A percentile compares a stretch with the other conserved stretches of the same genome.
Conservation (phyloP, 2,888 invertebrate genomes). For the Oscheius onirici region DNA sequence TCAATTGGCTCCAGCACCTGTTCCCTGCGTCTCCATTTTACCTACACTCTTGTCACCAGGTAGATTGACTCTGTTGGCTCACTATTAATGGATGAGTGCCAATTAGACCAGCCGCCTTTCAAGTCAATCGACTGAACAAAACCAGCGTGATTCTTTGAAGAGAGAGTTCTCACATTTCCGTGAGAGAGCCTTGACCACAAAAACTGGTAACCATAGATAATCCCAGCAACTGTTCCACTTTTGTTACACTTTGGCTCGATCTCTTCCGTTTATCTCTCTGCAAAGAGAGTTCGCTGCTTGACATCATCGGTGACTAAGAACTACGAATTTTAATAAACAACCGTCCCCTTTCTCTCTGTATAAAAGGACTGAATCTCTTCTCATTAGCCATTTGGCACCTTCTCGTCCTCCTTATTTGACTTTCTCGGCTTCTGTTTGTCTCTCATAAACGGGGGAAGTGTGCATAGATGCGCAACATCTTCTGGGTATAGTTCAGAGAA, state of each 20-base stretch:
- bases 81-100: conserved; percentile 34
- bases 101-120: conserved; percentile 27
- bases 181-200: no score
- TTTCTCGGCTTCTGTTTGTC: conserved; percentile 8
- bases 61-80: conserved; percentile 23
- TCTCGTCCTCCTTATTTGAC: conserved; percentile 8
- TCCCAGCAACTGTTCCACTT: conserved; percentile 18
- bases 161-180: neutral
- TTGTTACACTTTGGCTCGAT: neutral
- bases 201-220: neutral
- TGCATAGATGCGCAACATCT: neutral
- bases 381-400: conserved; percentile 2
- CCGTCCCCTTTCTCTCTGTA: no score
- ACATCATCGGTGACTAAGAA: no score
- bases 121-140: no score
- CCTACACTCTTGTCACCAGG: neutral
- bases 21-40: conserved; percentile 18
- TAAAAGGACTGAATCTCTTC: no score
- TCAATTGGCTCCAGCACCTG: conserved; percentile 2
- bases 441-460: neutral
- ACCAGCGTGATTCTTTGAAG: neutral
- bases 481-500: neutral
- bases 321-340: no score
- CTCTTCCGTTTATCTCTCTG: no score
- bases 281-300: no score